Evolutionary conservation across 2,888 invertebrate species (phyloP), one percentile per base, ranked within the genome.

Genomic region (Creontiades dilutus): DNA sequence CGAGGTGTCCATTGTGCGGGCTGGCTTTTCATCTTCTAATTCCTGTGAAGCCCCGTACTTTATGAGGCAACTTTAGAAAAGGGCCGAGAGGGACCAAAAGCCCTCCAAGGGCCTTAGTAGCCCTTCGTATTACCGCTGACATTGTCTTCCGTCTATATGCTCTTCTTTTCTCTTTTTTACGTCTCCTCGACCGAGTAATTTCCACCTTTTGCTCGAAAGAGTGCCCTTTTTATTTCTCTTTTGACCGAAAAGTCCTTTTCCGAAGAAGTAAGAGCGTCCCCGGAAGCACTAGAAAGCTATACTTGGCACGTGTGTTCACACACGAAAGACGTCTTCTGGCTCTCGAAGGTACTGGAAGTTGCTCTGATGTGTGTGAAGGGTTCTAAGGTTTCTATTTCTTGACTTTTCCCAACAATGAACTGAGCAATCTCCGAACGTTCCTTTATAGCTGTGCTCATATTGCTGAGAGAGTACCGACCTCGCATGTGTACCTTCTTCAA

Each of bases 21-120:
- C 52, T 48, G 23, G 52, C 82, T 82, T 82, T 82, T 82, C 82
- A 82, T 82, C 82, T 82, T 82, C 82, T 82, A 82, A 82, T 82
- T 82, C 82, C 82, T 82, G 27, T 47, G 82, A 82, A 82, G 48
- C 52, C 52, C 23, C 68, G 1, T 55, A 82, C 82, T 82, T 82
- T 82, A 82, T 82, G 82, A 82, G 52, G 52, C 82, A 82, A 82
- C 82, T 82, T 82, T 82, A 52, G 47, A 48, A 48, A 82, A 82
- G 82, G 23, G 52, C 47, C 23, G 14, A 52, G 52, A 82, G 48
- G n/a, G 82, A 27, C 27, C 82, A 19, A 82, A 82, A 82, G 82
- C 82, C 52, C 48, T 55, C 52, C 82, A 48, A 82, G 82, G 48
- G 82, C 52, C 27, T 82, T 27, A 68, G 23, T 68, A 23, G 68